A percentile compares a stretch with the other conserved stretches of the same genome.
Conservation (phyloP, 2,113 vertebrate species). For the Ceuthmochares aereus region DNA sequence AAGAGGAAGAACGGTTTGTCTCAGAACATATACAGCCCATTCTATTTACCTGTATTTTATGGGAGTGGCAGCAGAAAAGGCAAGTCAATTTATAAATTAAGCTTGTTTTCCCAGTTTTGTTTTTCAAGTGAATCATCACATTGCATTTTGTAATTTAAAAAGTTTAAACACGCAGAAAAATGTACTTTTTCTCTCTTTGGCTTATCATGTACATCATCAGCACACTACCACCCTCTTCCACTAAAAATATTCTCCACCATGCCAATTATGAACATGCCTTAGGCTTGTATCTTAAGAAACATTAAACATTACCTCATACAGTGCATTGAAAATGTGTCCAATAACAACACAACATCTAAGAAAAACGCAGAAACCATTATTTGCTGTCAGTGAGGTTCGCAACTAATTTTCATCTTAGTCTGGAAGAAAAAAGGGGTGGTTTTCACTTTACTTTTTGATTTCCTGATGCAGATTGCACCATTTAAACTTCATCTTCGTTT, state of each 20-base stretch:
- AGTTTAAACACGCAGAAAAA: constrained; percentile 69
- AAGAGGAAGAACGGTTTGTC: not conserved
- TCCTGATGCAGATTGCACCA: constrained; percentile 37
- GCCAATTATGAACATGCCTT: constrained; percentile 46
- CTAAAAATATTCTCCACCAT: constrained; percentile 26
- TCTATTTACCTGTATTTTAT: not conserved
- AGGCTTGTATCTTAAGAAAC: constrained; percentile 58
- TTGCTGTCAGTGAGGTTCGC: constrained; percentile 54
- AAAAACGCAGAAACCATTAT: constrained; percentile 60
- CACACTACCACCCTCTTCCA: constrained; percentile 34
- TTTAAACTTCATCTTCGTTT: constrained; percentile 29
- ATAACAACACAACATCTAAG: constrained; percentile 58
- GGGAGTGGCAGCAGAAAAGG: constrained; percentile 11
- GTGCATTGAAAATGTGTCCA: constrained; percentile 29
- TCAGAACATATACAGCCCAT: not conserved
- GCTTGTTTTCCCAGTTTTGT: not conserved
- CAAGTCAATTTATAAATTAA: constrained; percentile 38
- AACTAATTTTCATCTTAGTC: constrained; percentile 35
- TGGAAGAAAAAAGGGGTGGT: not conserved
- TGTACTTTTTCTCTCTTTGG: constrained; percentile 46
- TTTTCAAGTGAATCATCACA: constrained; percentile 56
- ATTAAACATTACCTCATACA: constrained; percentile 55
- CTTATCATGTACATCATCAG: constrained; percentile 55
- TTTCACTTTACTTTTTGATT: constrained; percentile 12
- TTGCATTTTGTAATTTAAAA: constrained; percentile 51